A percentile compares a stretch with the other conserved stretches of the same genome.
Conservation (phyloP, 1,140 invertebrate genomes). For the Pseudomyrmex cubaensis region DNA sequence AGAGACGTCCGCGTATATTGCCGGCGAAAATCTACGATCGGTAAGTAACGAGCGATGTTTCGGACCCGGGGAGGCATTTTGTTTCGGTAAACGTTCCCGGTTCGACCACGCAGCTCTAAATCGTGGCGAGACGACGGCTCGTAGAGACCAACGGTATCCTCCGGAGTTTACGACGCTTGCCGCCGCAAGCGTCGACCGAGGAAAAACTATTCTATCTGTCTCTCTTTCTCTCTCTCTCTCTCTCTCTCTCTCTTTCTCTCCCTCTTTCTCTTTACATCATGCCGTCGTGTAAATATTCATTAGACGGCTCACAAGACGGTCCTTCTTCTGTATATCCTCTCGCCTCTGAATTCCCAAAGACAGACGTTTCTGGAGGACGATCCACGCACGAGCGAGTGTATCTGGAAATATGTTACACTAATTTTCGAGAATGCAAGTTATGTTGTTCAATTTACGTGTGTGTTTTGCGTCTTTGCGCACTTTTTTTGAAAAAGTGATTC, state of each 20-base stretch:
- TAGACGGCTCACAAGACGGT: conserved; percentile 13
- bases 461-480: too few species aligned
- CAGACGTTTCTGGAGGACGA: neutral
- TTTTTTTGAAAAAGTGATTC: neutral
- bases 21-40: conserved; percentile 26
- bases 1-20: conserved; percentile 4
- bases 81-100: neutral
- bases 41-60: conserved; percentile 12
- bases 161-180: conserved; percentile 72
- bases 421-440: too few species aligned
- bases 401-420: too few species aligned
- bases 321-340: neutral
- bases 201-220: neutral
- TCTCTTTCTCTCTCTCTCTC: too few species aligned
- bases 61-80: conserved; percentile 21
- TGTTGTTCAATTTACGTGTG: too few species aligned
- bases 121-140: conserved; percentile 40
- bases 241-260: too few species aligned
- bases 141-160: conserved; percentile 60
- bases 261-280: neutral
- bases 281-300: conserved; percentile 61
- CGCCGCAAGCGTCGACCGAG: conserved; percentile 23
- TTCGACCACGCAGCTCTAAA: conserved; percentile 7
- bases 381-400: too few species aligned
- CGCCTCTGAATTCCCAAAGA: neutral